These are phyloP conservation scores for Smutsia temminckii DNA, from an alignment of 2,797 vertebrate species.

Conservation along the genomic window DNA sequence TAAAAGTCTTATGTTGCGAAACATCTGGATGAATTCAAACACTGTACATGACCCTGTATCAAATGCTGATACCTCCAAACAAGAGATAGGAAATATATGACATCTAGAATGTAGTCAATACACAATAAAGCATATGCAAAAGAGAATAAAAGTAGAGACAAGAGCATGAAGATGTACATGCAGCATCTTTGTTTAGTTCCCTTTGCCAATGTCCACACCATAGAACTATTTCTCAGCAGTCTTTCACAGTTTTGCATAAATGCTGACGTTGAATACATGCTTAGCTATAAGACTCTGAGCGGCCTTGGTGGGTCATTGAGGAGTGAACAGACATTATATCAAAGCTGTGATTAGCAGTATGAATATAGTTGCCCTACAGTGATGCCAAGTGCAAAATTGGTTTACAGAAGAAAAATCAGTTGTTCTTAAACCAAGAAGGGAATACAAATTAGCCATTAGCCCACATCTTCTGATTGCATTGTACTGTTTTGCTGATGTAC, in stretches of 20 bases:
- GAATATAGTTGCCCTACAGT: not conserved
- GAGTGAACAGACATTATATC: not conserved
- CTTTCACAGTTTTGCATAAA: not conserved
- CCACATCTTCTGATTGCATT: not conserved
- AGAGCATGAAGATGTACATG: not conserved
- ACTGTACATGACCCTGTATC: not conserved
- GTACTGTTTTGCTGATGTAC: not conserved
- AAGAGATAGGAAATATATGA: not conserved
- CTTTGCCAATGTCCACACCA: not conserved
- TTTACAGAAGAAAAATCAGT: conserved; percentile 34
- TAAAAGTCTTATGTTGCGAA: not conserved
- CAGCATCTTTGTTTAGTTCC: not conserved
- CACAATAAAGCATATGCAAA: not conserved
- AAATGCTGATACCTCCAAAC: not conserved
- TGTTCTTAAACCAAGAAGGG: conserved; percentile 42
- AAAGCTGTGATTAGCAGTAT: not conserved
- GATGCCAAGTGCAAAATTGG: not conserved
- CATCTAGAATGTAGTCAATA: not conserved
- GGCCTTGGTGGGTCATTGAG: not conserved
- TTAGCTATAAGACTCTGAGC: not conserved
- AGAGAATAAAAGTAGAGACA: not conserved
- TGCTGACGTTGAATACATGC: not conserved
- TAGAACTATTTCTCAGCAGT: not conserved
- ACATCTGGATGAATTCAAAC: not conserved
- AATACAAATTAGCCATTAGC: conserved; percentile 30